phyloP scores from a whole-genome alignment of 2,797 vertebrate genomes.

The Tenualosa ilisha region DNA sequence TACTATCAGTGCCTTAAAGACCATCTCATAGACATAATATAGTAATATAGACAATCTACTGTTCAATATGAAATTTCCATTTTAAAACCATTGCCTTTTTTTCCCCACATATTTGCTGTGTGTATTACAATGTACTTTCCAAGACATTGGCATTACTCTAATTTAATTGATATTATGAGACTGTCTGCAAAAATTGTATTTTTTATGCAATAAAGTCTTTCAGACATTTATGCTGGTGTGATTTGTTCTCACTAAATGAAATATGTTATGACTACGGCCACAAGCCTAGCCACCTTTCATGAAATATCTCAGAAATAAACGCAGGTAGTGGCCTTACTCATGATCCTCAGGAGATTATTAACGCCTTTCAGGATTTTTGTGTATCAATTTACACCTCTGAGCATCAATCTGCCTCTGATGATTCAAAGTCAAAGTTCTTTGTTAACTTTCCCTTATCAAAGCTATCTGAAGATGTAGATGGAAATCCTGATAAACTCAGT shows the following conservation, averaged over 20 bases:
- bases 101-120: background rate
- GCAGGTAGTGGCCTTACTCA: background rate
- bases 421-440: background rate
- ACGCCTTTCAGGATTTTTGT: background rate
- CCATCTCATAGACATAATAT: background rate
- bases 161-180: background rate
- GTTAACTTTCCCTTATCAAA: background rate
- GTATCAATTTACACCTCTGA: background rate
- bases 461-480: background rate
- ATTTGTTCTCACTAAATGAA: background rate
- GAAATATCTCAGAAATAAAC: background rate
- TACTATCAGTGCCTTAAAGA: conserved; percentile 10
- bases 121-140: background rate
- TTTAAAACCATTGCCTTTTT: background rate
- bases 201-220: conserved; percentile 8
- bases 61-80: conserved; percentile 16
- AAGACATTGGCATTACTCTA: conserved; percentile 5
- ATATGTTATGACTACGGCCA: too few relatives aligned
- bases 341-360: background rate
- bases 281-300: too few relatives aligned
- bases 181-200: conserved; percentile 12
- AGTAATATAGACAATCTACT: background rate
- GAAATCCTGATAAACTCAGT: background rate
- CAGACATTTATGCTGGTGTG: background rate
- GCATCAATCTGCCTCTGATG: background rate